A percentile compares a stretch with the other conserved stretches of the same genome.
These are phyloP conservation scores for Meiosimyza decipiens DNA, from an alignment of 2,888 invertebrate species.

Conservation along the genomic window DNA sequence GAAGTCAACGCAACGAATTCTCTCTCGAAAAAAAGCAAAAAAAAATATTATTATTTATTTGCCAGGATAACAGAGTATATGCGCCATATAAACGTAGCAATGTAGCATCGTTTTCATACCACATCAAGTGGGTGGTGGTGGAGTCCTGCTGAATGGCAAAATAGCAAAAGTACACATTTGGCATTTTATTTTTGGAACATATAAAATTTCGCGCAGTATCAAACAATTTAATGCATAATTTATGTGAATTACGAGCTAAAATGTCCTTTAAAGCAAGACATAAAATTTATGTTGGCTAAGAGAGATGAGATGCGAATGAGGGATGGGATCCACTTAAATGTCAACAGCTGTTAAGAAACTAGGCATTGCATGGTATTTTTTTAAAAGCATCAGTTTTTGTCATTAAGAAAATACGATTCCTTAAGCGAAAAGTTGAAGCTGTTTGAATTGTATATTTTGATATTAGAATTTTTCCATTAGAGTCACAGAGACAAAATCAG, in stretches of 20 bases:
- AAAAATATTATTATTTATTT: conserved; percentile 23
- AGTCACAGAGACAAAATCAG: too few relatives aligned
- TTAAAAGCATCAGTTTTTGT: too few relatives aligned
- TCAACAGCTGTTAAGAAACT: too few relatives aligned
- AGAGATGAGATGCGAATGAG: too few relatives aligned
- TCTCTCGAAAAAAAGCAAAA: neutral
- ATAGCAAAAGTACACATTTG: conserved; percentile 31
- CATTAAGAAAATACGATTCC: too few relatives aligned
- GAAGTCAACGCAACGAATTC: conserved; percentile 34
- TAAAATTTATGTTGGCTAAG: too few relatives aligned
- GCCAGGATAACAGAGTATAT: neutral
- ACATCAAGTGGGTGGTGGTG: neutral
- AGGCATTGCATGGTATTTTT: too few relatives aligned
- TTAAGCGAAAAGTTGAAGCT: too few relatives aligned
- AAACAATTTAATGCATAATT: conserved; percentile 46
- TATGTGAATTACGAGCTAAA: conserved; percentile 36
- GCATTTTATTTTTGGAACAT: conserved; percentile 37
- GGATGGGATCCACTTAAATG: too few relatives aligned
- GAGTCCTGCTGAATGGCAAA: neutral
- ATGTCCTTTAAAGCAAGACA: conserved; percentile 15
- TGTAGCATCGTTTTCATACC: neutral
- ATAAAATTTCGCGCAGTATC: conserved; percentile 24
- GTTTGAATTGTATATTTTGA: too few relatives aligned
- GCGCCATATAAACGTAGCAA: neutral
- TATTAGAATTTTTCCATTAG: too few relatives aligned